Base-by-base conservation (phyloP, 2,113 vertebrate genomes). In the Hydrolagus affinis region DNA sequence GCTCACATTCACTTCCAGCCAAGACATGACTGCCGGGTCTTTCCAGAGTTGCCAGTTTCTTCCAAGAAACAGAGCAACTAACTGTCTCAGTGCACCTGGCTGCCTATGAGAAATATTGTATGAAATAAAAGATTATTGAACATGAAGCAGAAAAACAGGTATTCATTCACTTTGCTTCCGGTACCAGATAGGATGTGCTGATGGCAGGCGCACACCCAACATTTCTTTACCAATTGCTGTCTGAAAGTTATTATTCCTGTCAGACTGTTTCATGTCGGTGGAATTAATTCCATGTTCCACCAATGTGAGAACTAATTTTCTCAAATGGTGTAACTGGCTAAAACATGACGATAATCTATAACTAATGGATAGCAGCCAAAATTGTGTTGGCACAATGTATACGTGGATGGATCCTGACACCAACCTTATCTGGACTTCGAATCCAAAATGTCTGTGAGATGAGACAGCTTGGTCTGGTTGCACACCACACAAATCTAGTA, bases 401-500 rank as follows among this genome's bases (percentile, higher is more conserved):
- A 21, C 32, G 8, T 17, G 56, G 60, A 11, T 66, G 23, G 23
- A 28, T 23, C 78, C 30, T 32, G 78, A 21, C 44, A 76, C 64
- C 91, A 92, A 99, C 98, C 96, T 95, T 72, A 97, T 91, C 87
- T 96, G 95, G 69, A 94, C 94, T 0, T 91, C 92, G 25, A 94
- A 93, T 87, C 97, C 97, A 2, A 99, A 99, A 90, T 96, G 98
- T 32, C 70, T 86, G 87, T 98, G 97, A 10, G 91, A 91, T 0
- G 92, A 62, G 0, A 98, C 96, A 0, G 90, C 64, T 15, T 93
- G 23, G 0, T 98, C 97, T 0, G 97, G 94, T 88, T 96, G 96
- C 87, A 99, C 95, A 0, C 95, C 93, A 87, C 97, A 99, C 72
- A 90, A 90, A 89, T 98, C 98, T 88, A 99, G 88, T 75, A 99